Percentiles rank a stretch among this genome's conserved stretches.
These are phyloP conservation scores for Diuraphis noxia DNA, from an alignment of 1,140 invertebrate genomes.

Conservation along the genomic window DNA sequence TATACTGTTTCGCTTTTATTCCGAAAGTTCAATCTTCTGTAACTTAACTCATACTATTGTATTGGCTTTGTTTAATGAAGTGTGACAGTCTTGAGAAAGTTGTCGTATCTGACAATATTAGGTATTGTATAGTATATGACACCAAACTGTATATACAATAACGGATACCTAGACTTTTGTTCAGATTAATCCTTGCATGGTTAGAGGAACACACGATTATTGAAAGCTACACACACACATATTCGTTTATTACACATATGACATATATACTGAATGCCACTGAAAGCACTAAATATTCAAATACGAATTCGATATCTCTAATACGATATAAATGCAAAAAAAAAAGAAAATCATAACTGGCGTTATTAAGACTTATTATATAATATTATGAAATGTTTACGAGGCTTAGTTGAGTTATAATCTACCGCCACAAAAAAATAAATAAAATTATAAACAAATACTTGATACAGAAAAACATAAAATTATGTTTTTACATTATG, in stretches of 20 bases:
- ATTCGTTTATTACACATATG: not conserved
- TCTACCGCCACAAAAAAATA: not conserved
- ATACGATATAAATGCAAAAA: not conserved
- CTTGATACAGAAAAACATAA: not conserved
- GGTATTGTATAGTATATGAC: not conserved
- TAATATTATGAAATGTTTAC: too few relatives aligned
- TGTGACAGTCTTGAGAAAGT: not conserved
- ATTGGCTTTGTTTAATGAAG: not conserved
- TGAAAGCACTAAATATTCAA: not conserved
- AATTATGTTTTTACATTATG: not conserved
- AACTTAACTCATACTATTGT: not conserved
- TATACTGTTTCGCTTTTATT: not conserved
- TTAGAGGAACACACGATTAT: not conserved
- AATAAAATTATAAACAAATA: not conserved
- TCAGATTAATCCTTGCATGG: not conserved
- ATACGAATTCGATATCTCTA: not conserved
- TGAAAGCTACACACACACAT: not conserved
- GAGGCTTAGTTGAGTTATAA: not conserved
- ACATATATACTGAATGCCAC: not conserved
- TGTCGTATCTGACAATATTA: not conserved
- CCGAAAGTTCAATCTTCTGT: not conserved
- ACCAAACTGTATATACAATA: not conserved
- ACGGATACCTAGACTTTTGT: not conserved
- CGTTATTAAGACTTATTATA: not conserved
- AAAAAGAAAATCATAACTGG: not conserved